Base-by-base conservation (phyloP, 2,888 invertebrate species). In the Drosophila kuntzei region DNA sequence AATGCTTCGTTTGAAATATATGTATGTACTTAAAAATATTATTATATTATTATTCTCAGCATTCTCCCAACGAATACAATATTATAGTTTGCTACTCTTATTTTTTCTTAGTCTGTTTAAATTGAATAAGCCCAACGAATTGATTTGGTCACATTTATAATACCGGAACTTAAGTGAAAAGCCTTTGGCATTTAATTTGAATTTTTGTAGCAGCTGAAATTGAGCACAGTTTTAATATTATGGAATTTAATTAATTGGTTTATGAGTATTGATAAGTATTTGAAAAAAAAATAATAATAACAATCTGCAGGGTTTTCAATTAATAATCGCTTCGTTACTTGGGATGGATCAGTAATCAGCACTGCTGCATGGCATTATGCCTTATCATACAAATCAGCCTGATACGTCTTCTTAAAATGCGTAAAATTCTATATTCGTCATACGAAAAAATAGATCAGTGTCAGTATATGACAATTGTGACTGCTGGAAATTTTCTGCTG, bases 91-190 rank as follows among this genome's bases (percentile, higher is more conserved):
- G 11, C 11, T 37, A 7, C 16, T n/a, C 12, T 8, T 8, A 27
- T 22, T 37, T 37, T 37, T 12, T 27, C n/a, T 51, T 27, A 7
- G 37, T 8, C 16, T 14, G 14, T 46, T 6, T 1, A 16, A 7
- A 29, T 29, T 29, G 16, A 29, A 46, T n/a, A 27, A 39, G 51
- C 37, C 27, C 14, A 51, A 27, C 51, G 12, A 37, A 51, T 37
- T 27, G 25, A 37, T 37, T 51, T 27, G 8, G 25, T 7, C 36
- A 39, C 27, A 18, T n/a, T 39, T 51, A n/a, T n/a, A 16, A 37
- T 14, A 11, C 37, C 36, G 50, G 11, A 51, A 16, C 36, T 0
- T 22, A 9, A 34, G 11, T 8, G 9, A 34, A 49, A 11, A 12
- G 27, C 18, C 18, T 27, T 36, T 50, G 36, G 7, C 25, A 37